These are phyloP conservation scores for Dascillus cervinus DNA, from an alignment of 2,888 invertebrate species.

Conservation along the genomic window DNA sequence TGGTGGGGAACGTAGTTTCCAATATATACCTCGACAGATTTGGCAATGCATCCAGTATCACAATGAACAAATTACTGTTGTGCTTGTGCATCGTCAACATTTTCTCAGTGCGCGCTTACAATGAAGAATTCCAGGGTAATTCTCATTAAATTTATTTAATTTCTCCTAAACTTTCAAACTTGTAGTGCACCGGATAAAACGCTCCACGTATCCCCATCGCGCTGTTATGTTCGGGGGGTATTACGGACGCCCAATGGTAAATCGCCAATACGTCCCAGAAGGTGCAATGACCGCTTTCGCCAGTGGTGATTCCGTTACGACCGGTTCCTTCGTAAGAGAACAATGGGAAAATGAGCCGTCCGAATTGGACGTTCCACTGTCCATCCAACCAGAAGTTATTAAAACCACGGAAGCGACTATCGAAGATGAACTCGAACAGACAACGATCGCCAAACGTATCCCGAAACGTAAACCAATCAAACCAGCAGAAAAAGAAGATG, in stretches of 20 bases:
- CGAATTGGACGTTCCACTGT: slow-evolving; percentile 13
- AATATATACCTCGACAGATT: no score
- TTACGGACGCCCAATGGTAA: slow-evolving; percentile 28
- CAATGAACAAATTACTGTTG: slow-evolving; percentile 14
- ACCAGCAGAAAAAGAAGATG: slow-evolving; percentile 41
- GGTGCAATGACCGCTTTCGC: slow-evolving; percentile 40
- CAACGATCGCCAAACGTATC: slow-evolving; percentile 15
- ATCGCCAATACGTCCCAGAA: slow-evolving; percentile 25
- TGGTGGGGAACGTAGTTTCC: no score
- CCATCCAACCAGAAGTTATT: slow-evolving; percentile 9
- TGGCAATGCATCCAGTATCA: slow-evolving; percentile 31
- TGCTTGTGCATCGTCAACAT: slow-evolving; percentile 16
- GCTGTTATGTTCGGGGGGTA: slow-evolving; percentile 38
- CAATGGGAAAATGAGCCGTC: slow-evolving; percentile 12
- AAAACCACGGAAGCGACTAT: slow-evolving; percentile 8
- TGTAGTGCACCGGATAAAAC: slow-evolving; percentile 14
- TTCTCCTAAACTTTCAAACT: background rate
- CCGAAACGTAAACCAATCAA: slow-evolving; percentile 16
- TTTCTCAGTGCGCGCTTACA: no score
- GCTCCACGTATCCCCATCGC: slow-evolving; percentile 28
- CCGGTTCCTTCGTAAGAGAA: slow-evolving; percentile 34
- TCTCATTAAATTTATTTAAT: background rate
- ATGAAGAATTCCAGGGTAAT: no score
- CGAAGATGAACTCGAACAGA: slow-evolving; percentile 17
- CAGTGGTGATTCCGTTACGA: slow-evolving; percentile 36